Conservation (phyloP, 1,140 invertebrate genomes). For the Conus betulinus region DNA sequence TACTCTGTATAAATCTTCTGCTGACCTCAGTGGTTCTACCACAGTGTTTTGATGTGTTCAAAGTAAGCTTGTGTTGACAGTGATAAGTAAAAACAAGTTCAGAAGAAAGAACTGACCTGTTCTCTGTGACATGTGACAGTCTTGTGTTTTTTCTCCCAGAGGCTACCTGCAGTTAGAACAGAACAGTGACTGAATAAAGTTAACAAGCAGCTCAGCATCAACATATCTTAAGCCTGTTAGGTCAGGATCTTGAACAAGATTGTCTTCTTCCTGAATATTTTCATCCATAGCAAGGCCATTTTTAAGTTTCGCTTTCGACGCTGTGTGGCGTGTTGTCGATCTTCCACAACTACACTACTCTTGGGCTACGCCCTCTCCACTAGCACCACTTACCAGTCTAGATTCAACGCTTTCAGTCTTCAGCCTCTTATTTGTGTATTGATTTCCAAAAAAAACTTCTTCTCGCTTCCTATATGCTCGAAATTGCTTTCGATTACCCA, state of each 20-base stretch:
- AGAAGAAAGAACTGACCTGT: neutral
- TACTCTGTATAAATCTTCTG: constrained; percentile 12
- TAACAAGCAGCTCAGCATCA: neutral
- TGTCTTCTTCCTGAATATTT: neutral
- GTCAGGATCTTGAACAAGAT: neutral
- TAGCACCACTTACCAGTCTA: too few relatives aligned
- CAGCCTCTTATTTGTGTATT: neutral
- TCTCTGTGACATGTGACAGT: neutral
- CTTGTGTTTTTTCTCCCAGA: neutral
- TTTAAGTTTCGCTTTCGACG: neutral
- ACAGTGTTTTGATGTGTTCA: neutral
- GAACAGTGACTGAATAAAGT: neutral
- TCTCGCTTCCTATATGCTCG: neutral
- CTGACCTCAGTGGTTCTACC: neutral
- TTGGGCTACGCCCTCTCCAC: too few relatives aligned
- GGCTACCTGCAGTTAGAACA: neutral
- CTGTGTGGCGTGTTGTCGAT: neutral
- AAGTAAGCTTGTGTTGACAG: neutral
- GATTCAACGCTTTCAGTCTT: too few relatives aligned
- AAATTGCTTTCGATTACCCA: neutral
- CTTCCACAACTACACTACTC: neutral
- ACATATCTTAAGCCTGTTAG: neutral
- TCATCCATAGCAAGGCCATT: neutral
- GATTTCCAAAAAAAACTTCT: neutral
- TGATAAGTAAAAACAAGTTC: neutral